Evolutionary conservation across 2,113 vertebrate species (phyloP).

Genomic region (Rhagologus leucostigma): DNA sequence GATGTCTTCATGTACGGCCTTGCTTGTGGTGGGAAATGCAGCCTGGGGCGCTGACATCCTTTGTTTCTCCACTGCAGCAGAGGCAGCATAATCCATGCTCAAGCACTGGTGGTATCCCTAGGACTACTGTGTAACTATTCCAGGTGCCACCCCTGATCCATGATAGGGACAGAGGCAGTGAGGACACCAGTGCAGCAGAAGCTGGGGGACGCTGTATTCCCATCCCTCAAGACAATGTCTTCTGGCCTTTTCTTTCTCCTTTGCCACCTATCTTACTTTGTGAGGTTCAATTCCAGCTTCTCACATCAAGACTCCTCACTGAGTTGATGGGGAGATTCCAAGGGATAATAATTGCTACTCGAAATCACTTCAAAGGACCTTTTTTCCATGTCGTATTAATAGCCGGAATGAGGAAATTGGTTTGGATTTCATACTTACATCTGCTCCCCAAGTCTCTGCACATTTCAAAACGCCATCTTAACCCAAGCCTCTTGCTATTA

Average conservation of each 20-base stretch:
- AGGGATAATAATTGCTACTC: neutral
- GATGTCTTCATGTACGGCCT: neutral
- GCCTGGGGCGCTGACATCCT: neutral
- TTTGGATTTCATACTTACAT: slow-evolving; percentile 1
- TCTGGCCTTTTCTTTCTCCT: neutral
- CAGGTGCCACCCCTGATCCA: neutral
- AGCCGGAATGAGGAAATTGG: slow-evolving; percentile 15
- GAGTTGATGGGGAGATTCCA: slow-evolving; percentile 6
- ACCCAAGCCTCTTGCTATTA: slow-evolving; percentile 19
- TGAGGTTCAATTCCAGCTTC: neutral
- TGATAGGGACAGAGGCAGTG: neutral
- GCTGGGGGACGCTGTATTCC: fast-evolving
- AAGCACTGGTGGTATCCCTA: neutral
- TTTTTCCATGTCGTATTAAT: neutral
- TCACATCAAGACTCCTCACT: neutral
- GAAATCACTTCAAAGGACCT: slow-evolving; percentile 43
- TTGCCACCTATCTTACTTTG: neutral
- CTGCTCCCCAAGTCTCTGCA: neutral
- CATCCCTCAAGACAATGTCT: fast-evolving
- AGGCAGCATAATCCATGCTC: neutral
- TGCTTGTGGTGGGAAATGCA: neutral
- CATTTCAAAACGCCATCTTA: neutral
- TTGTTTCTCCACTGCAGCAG: neutral
- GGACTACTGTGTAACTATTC: neutral
- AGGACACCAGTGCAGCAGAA: neutral